Evolutionary conservation across 2,888 invertebrate genomes (phyloP).

Genomic region (Phlogophora meticulosa): DNA sequence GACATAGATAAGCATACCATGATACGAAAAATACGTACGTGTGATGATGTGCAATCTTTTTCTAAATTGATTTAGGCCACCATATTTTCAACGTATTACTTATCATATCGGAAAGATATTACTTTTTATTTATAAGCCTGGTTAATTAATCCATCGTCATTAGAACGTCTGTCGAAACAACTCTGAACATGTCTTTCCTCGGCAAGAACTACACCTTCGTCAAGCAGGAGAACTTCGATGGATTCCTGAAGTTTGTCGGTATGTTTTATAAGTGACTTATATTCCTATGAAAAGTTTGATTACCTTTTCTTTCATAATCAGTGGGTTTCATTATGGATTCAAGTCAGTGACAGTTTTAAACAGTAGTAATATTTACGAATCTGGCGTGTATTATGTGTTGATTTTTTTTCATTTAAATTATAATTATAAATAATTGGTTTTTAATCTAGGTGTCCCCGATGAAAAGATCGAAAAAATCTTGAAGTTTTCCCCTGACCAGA

Average conservation of each 20-base stretch:
- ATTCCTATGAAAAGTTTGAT: background rate
- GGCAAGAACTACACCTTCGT: conserved; percentile 69
- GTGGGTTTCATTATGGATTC: background rate
- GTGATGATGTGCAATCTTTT: too few species aligned
- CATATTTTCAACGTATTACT: background rate
- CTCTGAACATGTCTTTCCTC: conserved; percentile 69
- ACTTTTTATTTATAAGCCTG: conserved; percentile 21
- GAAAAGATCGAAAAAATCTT: conserved; percentile 4
- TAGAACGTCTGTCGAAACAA: background rate
- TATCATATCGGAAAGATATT: conserved; percentile 14
- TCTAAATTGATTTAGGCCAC: background rate
- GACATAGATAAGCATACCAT: background rate
- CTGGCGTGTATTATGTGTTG: background rate
- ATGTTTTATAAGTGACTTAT: conserved; percentile 40
- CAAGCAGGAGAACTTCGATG: conserved; percentile 72
- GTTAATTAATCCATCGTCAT: background rate
- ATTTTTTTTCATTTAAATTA: background rate
- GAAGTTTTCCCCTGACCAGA: conserved; percentile 58
- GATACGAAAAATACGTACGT: too few species aligned
- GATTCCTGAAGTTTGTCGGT: conserved; percentile 69
- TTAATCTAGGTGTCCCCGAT: conserved; percentile 9
- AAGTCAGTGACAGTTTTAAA: background rate
- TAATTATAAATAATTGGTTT: background rate
- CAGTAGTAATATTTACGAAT: background rate
- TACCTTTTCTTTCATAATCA: too few species aligned